Evolutionary conservation across 2,888 invertebrate species (phyloP).

Genomic region (Clostera curtula): DNA sequence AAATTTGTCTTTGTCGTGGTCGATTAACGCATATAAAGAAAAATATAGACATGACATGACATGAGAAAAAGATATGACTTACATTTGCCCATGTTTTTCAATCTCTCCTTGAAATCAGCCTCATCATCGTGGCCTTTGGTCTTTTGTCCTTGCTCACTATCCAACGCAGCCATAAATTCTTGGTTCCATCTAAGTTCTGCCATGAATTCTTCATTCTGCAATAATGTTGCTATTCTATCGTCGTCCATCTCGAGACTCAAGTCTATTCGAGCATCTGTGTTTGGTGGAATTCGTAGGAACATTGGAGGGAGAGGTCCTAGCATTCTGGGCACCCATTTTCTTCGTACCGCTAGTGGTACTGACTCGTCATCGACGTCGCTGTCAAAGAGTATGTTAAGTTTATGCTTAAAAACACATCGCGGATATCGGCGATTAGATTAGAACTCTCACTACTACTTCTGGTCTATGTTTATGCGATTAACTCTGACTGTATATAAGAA

Average conservation of each 20-base stretch:
- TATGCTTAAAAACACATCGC: conserved; percentile 2
- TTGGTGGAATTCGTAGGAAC: conserved; percentile 80
- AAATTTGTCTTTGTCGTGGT: too few relatives aligned
- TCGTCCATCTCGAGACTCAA: conserved; percentile 82
- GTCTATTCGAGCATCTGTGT: conserved; percentile 64
- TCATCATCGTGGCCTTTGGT: conserved; percentile 75
- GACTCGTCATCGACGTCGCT: conserved; percentile 61
- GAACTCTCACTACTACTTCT: too few relatives aligned
- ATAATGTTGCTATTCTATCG: conserved; percentile 87
- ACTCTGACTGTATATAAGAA: too few relatives aligned
- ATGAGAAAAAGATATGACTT: conserved; percentile 34
- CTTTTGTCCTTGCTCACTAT: conserved; percentile 79
- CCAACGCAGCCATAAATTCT: conserved; percentile 89
- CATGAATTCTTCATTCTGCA: conserved; percentile 94
- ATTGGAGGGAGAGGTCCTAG: conserved; percentile 85
- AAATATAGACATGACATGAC: too few relatives aligned
- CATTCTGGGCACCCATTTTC: conserved; percentile 87
- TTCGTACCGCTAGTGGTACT: conserved; percentile 55
- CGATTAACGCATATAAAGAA: too few relatives aligned
- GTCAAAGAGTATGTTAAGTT: conserved; percentile 21
- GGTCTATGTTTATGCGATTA: too few relatives aligned
- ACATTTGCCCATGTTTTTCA: conserved; percentile 89
- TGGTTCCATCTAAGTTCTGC: conserved; percentile 89
- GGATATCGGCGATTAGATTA: too few relatives aligned
- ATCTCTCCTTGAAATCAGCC: conserved; percentile 84